These are phyloP conservation scores for Nycticebus coucang DNA, from an alignment of 2,113 vertebrate genomes.

Conservation along the genomic window DNA sequence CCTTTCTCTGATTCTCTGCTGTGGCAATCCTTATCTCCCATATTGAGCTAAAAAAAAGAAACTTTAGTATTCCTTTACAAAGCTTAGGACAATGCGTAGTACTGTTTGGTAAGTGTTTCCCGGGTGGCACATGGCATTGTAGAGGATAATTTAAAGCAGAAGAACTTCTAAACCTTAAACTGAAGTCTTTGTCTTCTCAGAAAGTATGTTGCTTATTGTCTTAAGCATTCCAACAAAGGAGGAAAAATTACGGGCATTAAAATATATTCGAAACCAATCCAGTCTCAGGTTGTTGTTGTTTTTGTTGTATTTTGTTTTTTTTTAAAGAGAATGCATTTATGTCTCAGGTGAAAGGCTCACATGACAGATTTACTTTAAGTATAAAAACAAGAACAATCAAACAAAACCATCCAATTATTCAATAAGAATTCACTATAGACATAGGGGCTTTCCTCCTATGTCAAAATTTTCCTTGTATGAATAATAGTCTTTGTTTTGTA, in stretches of 20 bases:
- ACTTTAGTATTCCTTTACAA: neutral
- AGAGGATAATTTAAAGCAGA: conserved; percentile 2
- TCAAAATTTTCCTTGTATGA: neutral
- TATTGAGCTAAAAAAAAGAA: conserved; percentile 22
- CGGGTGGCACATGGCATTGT: neutral
- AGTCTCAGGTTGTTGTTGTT: neutral
- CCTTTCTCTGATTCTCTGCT: neutral
- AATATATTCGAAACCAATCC: neutral
- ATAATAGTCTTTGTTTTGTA: neutral
- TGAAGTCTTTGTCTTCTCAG: neutral
- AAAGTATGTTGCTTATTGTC: neutral
- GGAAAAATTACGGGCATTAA: neutral
- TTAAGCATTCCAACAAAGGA: neutral
- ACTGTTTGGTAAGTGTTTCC: neutral
- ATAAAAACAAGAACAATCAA: neutral
- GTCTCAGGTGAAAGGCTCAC: neutral
- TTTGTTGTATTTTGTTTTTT: too few relatives aligned
- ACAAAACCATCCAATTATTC: neutral
- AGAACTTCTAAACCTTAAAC: neutral
- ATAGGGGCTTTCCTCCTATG: neutral
- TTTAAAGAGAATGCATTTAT: neutral
- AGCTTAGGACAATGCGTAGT: neutral
- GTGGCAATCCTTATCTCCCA: conserved; percentile 25
- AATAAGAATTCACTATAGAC: neutral
- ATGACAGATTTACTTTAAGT: neutral